Evolutionary conservation across 2,888 invertebrate species (phyloP).

Genomic region (Sarcophaga variegata): DNA sequence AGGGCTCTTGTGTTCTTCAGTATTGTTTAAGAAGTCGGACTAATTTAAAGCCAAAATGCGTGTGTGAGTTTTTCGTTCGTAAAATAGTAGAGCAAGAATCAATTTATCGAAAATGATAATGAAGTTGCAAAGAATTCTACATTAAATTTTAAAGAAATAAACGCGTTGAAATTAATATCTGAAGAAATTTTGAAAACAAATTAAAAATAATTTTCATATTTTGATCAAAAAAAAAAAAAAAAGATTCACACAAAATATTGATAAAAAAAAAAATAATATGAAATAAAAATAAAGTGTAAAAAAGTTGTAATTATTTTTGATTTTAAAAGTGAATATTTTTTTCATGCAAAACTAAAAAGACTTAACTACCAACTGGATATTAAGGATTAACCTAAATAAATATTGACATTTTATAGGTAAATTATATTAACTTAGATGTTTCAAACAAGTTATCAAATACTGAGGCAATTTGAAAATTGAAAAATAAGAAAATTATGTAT

Average conservation of each 20-base stretch:
- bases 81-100: slow-evolving; percentile 6
- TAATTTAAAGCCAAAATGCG: slow-evolving; percentile 57
- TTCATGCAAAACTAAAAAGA: neutral
- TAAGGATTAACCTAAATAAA: slow-evolving; percentile 33
- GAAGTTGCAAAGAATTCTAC: neutral
- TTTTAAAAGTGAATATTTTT: neutral
- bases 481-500: no score
- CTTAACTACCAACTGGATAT: slow-evolving; percentile 34
- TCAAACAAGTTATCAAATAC: no score
- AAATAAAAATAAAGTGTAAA: slow-evolving; percentile 13
- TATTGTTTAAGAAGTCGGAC: slow-evolving; percentile 60
- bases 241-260: neutral
- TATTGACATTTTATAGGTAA: slow-evolving; percentile 24
- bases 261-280: neutral
- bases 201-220: neutral
- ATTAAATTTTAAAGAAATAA: neutral
- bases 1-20: slow-evolving; percentile 64
- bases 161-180: slow-evolving; percentile 1
- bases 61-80: slow-evolving; percentile 40
- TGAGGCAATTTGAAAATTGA: no score
- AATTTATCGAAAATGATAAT: neutral
- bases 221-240: neutral
- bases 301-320: neutral
- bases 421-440: no score
- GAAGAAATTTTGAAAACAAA: neutral